These are phyloP conservation scores for Seriola quinqueradiata DNA, from an alignment of 2,113 vertebrate species.

Conservation along the genomic window DNA sequence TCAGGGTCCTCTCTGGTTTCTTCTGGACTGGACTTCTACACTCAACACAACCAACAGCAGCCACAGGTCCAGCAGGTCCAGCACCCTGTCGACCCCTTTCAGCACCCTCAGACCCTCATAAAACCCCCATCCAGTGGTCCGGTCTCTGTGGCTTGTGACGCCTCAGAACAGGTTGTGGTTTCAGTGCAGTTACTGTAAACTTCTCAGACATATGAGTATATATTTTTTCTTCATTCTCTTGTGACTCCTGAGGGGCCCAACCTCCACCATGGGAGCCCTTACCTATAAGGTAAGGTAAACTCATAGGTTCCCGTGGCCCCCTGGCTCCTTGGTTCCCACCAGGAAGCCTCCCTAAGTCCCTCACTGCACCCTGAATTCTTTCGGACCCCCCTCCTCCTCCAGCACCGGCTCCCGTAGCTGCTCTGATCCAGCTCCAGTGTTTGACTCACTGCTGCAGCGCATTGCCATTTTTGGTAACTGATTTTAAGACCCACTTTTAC, in stretches of 20 bases:
- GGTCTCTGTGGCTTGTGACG: not conserved
- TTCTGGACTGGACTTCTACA: not conserved
- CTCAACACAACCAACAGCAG: not conserved
- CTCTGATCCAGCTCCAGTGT: not conserved
- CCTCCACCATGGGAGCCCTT: not conserved
- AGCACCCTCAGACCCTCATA: not conserved
- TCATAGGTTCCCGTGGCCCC: no score
- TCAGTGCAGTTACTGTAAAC: not conserved
- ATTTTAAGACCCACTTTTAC: not conserved
- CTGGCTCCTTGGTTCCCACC: not conserved
- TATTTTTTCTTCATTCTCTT: not conserved
- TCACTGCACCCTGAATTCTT: not conserved
- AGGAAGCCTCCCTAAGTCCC: not conserved
- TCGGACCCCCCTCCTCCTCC: no score
- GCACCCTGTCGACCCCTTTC: no score
- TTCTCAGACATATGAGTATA: no score
- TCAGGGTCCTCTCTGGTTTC: not conserved
- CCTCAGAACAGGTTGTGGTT: no score
- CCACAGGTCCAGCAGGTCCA: not conserved
- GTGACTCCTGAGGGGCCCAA: not conserved
- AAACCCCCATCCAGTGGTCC: not conserved
- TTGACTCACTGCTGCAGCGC: not conserved
- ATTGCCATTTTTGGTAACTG: conserved; percentile 43
- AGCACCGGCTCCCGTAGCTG: not conserved
- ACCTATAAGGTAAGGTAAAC: no score